Evolutionary conservation across 2,888 invertebrate species (phyloP), one percentile per base, ranked within the genome.

Genomic region (Torymus auratus): DNA sequence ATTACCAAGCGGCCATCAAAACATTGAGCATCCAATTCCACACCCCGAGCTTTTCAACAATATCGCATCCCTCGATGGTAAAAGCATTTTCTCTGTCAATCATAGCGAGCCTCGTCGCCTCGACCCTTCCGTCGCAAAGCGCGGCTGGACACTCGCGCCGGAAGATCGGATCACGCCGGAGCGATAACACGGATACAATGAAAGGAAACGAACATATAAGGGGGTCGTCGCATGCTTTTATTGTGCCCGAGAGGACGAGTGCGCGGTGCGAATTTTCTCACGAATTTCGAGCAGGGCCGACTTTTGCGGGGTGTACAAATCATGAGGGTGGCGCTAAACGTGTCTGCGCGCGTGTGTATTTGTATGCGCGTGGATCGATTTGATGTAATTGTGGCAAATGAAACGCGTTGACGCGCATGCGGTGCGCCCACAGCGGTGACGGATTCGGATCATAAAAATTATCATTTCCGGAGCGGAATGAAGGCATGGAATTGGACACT

Each of bases 211-310:
- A n/a, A n/a, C 2, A 20, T 53, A 28, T 28, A 28, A 14, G 76
- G 70, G 80, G 56, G 61, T 17, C 58, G 20, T 2, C 52, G 52
- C 17, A 3, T 11, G 62, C 55, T 80, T 78, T 70, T 78, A 82
- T 82, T 61, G 28, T 80, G 78, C 69, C 7, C 60, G 23, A 1
- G 58, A 13, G 52, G 69, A 68, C 76, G 68, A 53, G 60, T 5
- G 64, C 28, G 28, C 23, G 71, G 76, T 80, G 83, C 74, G 78
- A 83, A 83, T 83, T 80, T 83, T 83, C 83, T 83, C 83, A 83
- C 83, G 83, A 77, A 79, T 80, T 82, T 79, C 76, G 67, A 15
- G 56, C 50, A 20, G 15, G 52, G 55, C 14, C 52, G 56, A 50
- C 12, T 11, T 60, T 41, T 20, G 56, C 12, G 23, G 56, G 56